Base-by-base conservation (phyloP, 2,113 vertebrate genomes). In the Glaucidium brasilianum region DNA sequence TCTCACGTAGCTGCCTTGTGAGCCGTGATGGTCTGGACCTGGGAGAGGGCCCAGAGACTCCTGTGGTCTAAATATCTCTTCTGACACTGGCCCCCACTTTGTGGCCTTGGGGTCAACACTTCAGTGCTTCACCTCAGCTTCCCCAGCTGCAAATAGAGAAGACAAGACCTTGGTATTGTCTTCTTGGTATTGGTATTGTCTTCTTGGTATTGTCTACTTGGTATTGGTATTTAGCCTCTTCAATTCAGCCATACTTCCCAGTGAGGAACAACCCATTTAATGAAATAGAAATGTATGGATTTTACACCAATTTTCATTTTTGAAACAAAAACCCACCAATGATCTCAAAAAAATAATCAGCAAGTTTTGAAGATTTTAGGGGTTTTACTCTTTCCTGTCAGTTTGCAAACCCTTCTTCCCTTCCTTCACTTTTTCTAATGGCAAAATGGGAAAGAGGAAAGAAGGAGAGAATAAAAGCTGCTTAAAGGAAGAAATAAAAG, bases 11-110 rank as follows among this genome's bases (percentile, higher is more conserved):
- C 12, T 60, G 32, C 37, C 39, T 22, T 23, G 47, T 37, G 19
- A 80, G n/a, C 27, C 30, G 26, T 0, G 0, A 16, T 34, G 55
- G 32, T 37, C 25, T 55, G 29, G 35, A 39, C 23, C 27, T 58
- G 56, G 35, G 49, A 41, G 12, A 85, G 8, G n/a, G 84, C 11
- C 11, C 10, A 50, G 32, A 21, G 34, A 29, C 35, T 85, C 30
- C 60, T 81, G 43, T 75, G 34, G 16, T 11, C n/a, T 79, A 34
- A 82, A n/a, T 43, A 26, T 27, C 8, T 80, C 37, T 88, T 49
- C 50, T 75, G 35, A 37, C 18, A 17, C 15, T n/a, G 20, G 7
- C 1, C 6, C 13, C 9, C 11, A 52, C 17, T 37, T 35, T 4
- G 4, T 47, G 63, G 11, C 37, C 16, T 59, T 4, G 2, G 19